A percentile compares a stretch with the other conserved stretches of the same genome.
phyloP scores from a whole-genome alignment of 1,140 invertebrate species.

The Eriosoma lanigerum region DNA sequence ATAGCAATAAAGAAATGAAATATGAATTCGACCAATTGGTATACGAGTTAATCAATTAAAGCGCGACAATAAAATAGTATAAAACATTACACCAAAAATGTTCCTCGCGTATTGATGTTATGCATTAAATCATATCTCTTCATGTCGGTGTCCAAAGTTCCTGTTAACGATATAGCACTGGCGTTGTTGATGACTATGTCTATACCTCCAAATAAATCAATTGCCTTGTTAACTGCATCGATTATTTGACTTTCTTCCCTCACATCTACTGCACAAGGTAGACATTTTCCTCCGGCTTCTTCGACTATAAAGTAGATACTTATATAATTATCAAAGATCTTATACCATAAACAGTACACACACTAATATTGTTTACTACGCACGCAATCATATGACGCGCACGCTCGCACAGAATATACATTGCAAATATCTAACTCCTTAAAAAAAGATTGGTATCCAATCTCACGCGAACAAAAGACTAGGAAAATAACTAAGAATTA shows the following conservation, averaged over 20 bases:
- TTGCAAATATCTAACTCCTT: no score
- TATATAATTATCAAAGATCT: no score
- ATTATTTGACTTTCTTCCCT: conserved; percentile 81
- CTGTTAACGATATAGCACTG: conserved; percentile 92
- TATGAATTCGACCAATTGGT: no score
- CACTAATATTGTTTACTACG: no score
- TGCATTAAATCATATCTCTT: conserved; percentile 96
- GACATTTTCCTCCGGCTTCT: conserved; percentile 82
- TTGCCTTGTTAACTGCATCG: conserved; percentile 79
- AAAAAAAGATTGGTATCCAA: no score
- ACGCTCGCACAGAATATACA: no score
- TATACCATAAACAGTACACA: no score
- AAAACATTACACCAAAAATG: conserved; percentile 78
- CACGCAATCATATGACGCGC: no score
- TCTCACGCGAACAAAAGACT: no score
- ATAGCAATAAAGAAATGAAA: conserved; percentile 2
- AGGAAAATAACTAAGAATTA: no score
- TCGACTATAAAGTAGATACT: conserved; percentile 68
- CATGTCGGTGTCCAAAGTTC: conserved; percentile 86
- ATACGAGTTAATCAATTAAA: no score
- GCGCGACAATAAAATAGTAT: not conserved
- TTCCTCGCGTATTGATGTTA: conserved; percentile 86
- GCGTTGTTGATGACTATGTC: conserved; percentile 96
- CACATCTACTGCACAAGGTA: conserved; percentile 93
- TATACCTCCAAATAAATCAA: conserved; percentile 93